Conservation (phyloP, 2,888 invertebrate species). For the Macropis europaea region DNA sequence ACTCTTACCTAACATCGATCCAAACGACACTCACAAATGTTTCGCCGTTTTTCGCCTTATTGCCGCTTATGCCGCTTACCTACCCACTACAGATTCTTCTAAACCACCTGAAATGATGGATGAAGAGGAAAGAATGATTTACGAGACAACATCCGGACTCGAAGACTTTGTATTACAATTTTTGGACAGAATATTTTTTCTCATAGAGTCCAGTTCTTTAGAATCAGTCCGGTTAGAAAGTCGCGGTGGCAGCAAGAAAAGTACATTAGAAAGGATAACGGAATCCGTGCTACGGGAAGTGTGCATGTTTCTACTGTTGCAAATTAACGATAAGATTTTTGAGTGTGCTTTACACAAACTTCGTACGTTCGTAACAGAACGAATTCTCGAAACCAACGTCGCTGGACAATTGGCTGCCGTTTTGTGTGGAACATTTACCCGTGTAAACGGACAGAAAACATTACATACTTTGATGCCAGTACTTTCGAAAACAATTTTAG, state of each 20-base stretch:
- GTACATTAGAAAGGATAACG: constrained; percentile 86
- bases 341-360: constrained; percentile 88
- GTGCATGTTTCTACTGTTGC: constrained; percentile 85
- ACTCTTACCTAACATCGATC: constrained; percentile 93
- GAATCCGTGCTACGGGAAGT: constrained; percentile 87
- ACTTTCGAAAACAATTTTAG: constrained; percentile 85
- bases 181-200: constrained; percentile 87
- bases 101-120: constrained; percentile 87
- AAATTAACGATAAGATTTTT: constrained; percentile 84
- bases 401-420: constrained; percentile 90
- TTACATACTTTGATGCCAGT: constrained; percentile 87
- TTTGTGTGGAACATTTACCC: constrained; percentile 85
- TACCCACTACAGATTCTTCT: constrained; percentile 93
- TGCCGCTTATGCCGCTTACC: constrained; percentile 87
- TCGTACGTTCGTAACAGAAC: constrained; percentile 86
- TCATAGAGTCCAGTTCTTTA: constrained; percentile 87
- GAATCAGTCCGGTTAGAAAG: constrained; percentile 85
- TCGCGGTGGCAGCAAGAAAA: constrained; percentile 81
- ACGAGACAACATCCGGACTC: constrained; percentile 91
- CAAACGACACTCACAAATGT: constrained; percentile 91
- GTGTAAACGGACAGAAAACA: constrained; percentile 86
- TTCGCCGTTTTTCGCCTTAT: constrained; percentile 90
- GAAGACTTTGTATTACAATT: constrained; percentile 94
- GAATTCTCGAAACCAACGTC: constrained; percentile 91
- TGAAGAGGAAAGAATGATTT: constrained; percentile 88